Percentiles rank a stretch among this genome's conserved stretches.
These are phyloP conservation scores for Microplitis demolitor DNA, from an alignment of 1,140 invertebrate genomes.

Conservation along the genomic window DNA sequence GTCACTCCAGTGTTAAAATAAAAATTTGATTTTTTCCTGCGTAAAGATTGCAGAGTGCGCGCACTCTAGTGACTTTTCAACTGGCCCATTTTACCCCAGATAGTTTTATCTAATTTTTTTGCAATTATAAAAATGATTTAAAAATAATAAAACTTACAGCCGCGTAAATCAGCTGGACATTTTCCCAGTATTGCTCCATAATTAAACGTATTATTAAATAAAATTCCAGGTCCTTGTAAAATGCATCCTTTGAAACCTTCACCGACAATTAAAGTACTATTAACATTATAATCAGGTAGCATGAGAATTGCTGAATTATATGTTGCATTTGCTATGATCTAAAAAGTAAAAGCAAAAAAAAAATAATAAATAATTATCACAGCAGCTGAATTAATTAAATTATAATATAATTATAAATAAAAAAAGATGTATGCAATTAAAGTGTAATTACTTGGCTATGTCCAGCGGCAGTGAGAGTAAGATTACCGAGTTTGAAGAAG, in stretches of 20 bases:
- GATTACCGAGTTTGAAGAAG: slow-evolving; percentile 68
- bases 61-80: too few relatives aligned
- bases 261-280: slow-evolving; percentile 73
- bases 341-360: slow-evolving; percentile 21
- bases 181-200: slow-evolving; percentile 74
- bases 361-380: not conserved
- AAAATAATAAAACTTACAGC: slow-evolving; percentile 66
- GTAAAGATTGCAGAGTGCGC: too few relatives aligned
- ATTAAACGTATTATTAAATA: slow-evolving; percentile 71
- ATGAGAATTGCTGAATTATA: slow-evolving; percentile 76
- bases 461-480: slow-evolving; percentile 67
- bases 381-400: slow-evolving; percentile 7
- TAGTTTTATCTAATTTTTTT: too few relatives aligned
- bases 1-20: too few relatives aligned
- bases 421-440: not conserved
- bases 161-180: slow-evolving; percentile 73
- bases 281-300: slow-evolving; percentile 67
- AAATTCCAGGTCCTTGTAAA: slow-evolving; percentile 79
- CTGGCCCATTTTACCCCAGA: too few relatives aligned
- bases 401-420: slow-evolving; percentile 1
- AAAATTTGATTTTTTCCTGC: too few relatives aligned
- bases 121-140: not conserved
- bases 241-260: slow-evolving; percentile 83
- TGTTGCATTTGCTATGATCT: slow-evolving; percentile 79
- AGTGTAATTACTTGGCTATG: slow-evolving; percentile 55